Percentiles rank a stretch among this genome's conserved stretches.
phyloP scores from a whole-genome alignment of 2,888 invertebrate species.

The Erynnis tages region DNA sequence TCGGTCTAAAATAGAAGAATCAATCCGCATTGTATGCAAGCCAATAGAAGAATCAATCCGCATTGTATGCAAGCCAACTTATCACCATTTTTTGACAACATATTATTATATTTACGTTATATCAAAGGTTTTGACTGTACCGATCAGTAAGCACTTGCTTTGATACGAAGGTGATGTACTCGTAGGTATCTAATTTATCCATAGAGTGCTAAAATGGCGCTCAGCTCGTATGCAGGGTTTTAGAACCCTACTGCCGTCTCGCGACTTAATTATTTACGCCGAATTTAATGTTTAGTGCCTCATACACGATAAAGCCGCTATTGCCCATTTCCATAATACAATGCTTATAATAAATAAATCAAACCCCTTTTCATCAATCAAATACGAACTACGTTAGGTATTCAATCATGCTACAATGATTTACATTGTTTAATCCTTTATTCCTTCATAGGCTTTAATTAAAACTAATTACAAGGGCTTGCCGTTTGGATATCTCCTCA shows the following conservation, averaged over 20 bases:
- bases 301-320: conserved; percentile 8
- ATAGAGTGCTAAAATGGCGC: conserved; percentile 61
- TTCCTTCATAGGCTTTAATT: conserved; percentile 64
- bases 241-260: conserved; percentile 43
- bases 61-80: no score
- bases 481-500: conserved; percentile 52
- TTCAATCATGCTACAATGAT: conserved; percentile 19
- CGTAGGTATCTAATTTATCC: conserved; percentile 73
- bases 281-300: conserved; percentile 44
- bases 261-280: conserved; percentile 53
- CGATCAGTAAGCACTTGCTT: conserved; percentile 68
- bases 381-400: not conserved
- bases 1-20: no score
- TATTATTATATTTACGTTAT: not conserved
- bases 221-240: conserved; percentile 45
- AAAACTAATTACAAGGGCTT: conserved; percentile 71
- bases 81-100: no score
- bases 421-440: conserved; percentile 28
- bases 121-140: conserved; percentile 47
- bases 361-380: not conserved
- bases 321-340: conserved; percentile 1
- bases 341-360: not conserved
- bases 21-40: no score
- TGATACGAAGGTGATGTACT: conserved; percentile 63
- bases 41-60: no score